Evolutionary conservation across 2,113 vertebrate species (phyloP).

Genomic region (Camelus dromedarius): DNA sequence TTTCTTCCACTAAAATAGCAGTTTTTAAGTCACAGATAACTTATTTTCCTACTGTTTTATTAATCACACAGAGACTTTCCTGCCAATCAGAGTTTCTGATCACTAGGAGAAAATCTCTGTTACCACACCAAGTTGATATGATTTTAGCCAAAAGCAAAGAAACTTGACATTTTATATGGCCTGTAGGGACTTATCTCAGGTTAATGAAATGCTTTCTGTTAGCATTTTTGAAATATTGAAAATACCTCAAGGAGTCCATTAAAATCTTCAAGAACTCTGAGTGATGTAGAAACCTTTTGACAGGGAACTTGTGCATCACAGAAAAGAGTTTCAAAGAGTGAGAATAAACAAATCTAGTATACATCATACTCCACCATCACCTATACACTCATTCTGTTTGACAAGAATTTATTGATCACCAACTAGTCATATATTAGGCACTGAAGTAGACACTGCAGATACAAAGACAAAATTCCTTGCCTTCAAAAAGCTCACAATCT

Average conservation of each 20-base stretch:
- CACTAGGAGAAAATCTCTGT: conserved; percentile 29
- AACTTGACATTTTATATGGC: conserved; percentile 69
- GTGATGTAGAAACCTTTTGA: background rate
- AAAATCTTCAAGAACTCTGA: conserved; percentile 53
- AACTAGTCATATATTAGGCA: background rate
- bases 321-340: conserved; percentile 22
- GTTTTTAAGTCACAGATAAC: background rate
- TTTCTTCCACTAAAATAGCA: background rate
- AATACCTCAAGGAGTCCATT: conserved; percentile 60
- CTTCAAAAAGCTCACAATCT: conserved; percentile 47
- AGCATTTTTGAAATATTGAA: conserved; percentile 70
- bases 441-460: background rate
- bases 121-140: conserved; percentile 23
- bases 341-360: background rate
- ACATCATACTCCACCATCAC: background rate
- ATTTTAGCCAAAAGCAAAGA: conserved; percentile 68
- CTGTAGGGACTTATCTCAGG: conserved; percentile 12
- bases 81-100: conserved; percentile 14
- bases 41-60: conserved; percentile 21
- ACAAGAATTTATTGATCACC: background rate
- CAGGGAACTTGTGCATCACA: background rate
- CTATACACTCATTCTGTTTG: background rate
- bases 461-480: background rate
- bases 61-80: background rate
- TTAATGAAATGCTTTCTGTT: conserved; percentile 61